Conservation (phyloP, 2,113 vertebrate genomes). For the cat (Felis catus) region F.catus_Fca126_mat1.0 CM031426.1:55595501-55596000, state of each 20-base stretch:
- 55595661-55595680: background rate
- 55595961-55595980: conserved; percentile 36
- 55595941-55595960: conserved; percentile 72
- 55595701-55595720: conserved; percentile 50
- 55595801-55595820: conserved; percentile 64
- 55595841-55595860: conserved; percentile 78
- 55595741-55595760: conserved; percentile 62
- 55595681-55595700: background rate
- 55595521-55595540: background rate
- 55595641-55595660: background rate
- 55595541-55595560: fast-evolving
- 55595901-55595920: conserved; percentile 64
- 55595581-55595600: background rate
- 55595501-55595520: background rate
- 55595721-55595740: conserved; percentile 39
- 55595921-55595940: conserved; percentile 19
- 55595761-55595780: conserved; percentile 71
- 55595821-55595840: conserved; percentile 73
- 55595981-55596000: conserved; percentile 27
- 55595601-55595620: background rate
- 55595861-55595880: conserved; percentile 73
- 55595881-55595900: conserved; percentile 62
- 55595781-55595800: conserved; percentile 74
- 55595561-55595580: background rate
- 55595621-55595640: background rate